Conservation (phyloP, 2,888 invertebrate species). For the Sinodicranocentrus sp. region DNA sequence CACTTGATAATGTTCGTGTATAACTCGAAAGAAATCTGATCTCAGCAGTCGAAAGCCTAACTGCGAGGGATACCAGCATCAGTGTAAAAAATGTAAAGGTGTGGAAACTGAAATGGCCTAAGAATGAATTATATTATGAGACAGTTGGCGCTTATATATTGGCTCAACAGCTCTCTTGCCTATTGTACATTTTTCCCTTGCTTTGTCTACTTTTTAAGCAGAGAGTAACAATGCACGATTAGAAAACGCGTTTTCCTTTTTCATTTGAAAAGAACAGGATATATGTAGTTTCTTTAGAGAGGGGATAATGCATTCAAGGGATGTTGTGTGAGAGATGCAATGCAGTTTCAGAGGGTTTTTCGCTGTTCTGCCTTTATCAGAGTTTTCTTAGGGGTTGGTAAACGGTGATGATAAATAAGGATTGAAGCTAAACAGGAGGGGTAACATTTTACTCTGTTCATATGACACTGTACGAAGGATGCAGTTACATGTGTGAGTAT, state of each 20-base stretch:
- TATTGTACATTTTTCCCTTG: neutral
- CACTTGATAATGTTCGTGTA: no score
- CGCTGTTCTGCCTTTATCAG: neutral
- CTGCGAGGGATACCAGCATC: neutral
- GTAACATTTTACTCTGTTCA: neutral
- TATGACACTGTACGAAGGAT: neutral
- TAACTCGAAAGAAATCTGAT: constrained; percentile 4
- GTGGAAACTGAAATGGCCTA: constrained; percentile 42
- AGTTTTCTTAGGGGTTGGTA: neutral
- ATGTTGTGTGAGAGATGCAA: constrained; percentile 1
- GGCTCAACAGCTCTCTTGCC: neutral
- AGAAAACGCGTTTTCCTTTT: constrained; percentile 31
- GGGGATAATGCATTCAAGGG: constrained; percentile 15
- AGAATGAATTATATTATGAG: constrained; percentile 32
- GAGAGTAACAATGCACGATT: constrained; percentile 8
- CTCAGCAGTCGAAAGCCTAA: neutral
- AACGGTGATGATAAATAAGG: neutral
- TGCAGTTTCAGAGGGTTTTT: constrained; percentile 7
- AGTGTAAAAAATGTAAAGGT: constrained; percentile 35
- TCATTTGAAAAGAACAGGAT: constrained; percentile 21
- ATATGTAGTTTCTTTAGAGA: constrained; percentile 27
- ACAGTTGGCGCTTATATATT: neutral
- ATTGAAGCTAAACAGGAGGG: neutral
- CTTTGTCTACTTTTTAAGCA: constrained; percentile 9
- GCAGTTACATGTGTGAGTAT: neutral